These are phyloP conservation scores for Microvelia longipes DNA, from an alignment of 1,140 invertebrate species.

Conservation along the genomic window DNA sequence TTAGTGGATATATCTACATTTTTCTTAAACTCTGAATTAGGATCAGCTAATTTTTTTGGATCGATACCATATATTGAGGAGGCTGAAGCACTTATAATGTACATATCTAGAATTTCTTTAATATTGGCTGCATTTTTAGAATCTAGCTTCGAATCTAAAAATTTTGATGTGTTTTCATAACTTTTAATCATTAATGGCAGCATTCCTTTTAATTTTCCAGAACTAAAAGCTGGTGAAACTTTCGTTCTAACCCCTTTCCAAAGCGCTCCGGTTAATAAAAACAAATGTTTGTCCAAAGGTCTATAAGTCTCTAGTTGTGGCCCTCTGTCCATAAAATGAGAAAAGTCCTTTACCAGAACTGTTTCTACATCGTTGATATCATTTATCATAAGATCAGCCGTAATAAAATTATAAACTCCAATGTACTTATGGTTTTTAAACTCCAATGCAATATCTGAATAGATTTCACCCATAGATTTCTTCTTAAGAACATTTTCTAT, in stretches of 20 bases:
- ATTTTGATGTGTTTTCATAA: neutral
- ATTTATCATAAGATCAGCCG: slow-evolving; percentile 15
- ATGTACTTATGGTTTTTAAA: slow-evolving; percentile 22
- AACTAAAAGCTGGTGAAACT: slow-evolving; percentile 45
- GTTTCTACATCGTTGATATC: slow-evolving; percentile 33
- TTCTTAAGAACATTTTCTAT: neutral
- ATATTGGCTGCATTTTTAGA: too few species aligned
- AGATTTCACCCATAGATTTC: neutral
- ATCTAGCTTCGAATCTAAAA: too few species aligned
- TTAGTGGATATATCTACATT: neutral
- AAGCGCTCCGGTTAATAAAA: slow-evolving; percentile 34
- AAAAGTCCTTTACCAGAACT: slow-evolving; percentile 40
- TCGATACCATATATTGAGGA: neutral
- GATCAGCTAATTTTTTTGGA: neutral
- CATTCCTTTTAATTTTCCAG: slow-evolving; percentile 33
- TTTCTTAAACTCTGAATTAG: neutral
- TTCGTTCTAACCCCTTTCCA: slow-evolving; percentile 44
- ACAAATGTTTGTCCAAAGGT: slow-evolving; percentile 35
- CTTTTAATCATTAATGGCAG: neutral
- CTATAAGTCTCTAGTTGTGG: slow-evolving; percentile 31
- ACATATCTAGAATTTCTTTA: neutral
- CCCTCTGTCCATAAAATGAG: slow-evolving; percentile 35
- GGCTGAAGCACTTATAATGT: neutral
- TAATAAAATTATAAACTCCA: slow-evolving; percentile 18
- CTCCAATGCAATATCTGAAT: neutral